phyloP scores from a whole-genome alignment of 2,797 vertebrate genomes.

The Acipenser ruthenus region DNA sequence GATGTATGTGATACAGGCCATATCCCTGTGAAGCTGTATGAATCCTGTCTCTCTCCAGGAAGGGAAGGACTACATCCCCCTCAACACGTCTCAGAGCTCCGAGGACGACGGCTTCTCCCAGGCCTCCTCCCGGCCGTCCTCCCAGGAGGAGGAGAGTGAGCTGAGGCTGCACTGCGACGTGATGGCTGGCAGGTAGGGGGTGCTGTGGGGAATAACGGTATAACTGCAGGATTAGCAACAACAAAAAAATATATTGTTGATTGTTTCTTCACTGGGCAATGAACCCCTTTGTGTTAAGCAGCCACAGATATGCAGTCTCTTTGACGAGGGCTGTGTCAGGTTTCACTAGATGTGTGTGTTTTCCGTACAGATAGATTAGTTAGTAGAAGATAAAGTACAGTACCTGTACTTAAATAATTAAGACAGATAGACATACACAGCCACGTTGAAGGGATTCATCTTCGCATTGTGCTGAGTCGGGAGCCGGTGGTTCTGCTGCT shows the following conservation, averaged over 20 bases:
- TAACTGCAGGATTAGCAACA: no score
- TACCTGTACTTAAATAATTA: no score
- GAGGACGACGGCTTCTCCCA: slow-evolving; percentile 92
- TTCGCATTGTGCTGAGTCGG: background rate
- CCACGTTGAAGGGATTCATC: background rate
- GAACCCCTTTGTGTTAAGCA: no score
- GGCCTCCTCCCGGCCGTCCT: slow-evolving; percentile 72
- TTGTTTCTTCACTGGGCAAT: no score
- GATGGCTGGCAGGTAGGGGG: slow-evolving; percentile 71
- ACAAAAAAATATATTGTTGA: background rate
- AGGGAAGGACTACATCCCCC: slow-evolving; percentile 71
- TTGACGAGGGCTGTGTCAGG: no score
- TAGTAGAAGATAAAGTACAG: no score
- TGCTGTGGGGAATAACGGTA: background rate
- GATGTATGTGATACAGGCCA: no score
- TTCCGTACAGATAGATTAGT: no score
- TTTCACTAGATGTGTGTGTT: no score
- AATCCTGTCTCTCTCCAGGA: slow-evolving; percentile 52
- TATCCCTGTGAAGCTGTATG: no score
- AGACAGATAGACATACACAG: no score
- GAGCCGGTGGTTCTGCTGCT: background rate
- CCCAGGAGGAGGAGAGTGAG: slow-evolving; percentile 66
- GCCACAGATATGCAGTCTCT: no score
- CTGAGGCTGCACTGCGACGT: slow-evolving; percentile 71
- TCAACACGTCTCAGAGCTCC: slow-evolving; percentile 78